A percentile compares a stretch with the other conserved stretches of the same genome.
Evolutionary conservation across 2,113 vertebrate genomes (phyloP).

Genomic region (Hirundichthys speculiger): DNA sequence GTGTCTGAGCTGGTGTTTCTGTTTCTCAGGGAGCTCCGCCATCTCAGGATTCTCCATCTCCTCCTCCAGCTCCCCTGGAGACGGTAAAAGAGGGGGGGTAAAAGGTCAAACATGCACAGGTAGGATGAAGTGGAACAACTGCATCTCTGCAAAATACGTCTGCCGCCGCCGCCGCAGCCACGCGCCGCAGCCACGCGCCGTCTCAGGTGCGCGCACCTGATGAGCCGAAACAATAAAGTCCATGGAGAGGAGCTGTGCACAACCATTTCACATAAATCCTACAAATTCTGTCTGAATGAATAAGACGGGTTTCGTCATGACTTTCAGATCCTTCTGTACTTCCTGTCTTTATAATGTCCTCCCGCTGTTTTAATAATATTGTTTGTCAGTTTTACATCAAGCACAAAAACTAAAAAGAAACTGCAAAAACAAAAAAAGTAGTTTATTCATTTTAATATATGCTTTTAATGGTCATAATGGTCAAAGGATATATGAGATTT

Average conservation of each 20-base stretch:
- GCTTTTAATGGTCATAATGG: too few relatives aligned
- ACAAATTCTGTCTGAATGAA: not conserved
- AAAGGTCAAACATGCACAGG: constrained; percentile 36
- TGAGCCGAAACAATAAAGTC: constrained; percentile 45
- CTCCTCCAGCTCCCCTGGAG: constrained; percentile 95
- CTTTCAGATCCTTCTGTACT: not conserved
- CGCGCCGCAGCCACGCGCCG: too few relatives aligned
- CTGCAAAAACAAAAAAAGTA: too few relatives aligned
- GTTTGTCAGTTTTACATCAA: too few relatives aligned
- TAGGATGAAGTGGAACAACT: constrained; percentile 49
- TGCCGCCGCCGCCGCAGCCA: not conserved
- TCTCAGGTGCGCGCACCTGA: constrained; percentile 35
- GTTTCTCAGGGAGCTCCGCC: constrained; percentile 92
- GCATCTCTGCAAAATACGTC: too few relatives aligned
- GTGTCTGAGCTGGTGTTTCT: constrained; percentile 94
- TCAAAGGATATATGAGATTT: too few relatives aligned
- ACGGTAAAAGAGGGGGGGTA: not conserved
- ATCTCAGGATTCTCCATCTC: constrained; percentile 97
- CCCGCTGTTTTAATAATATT: too few relatives aligned
- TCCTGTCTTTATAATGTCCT: not conserved
- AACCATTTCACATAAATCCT: constrained; percentile 36
- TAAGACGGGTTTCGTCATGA: not conserved
- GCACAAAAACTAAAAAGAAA: too few relatives aligned
- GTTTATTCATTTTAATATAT: too few relatives aligned
- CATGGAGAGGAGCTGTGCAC: constrained; percentile 2